Conservation (phyloP, 2,797 vertebrate genomes). For the Australoheros facetus region DNA sequence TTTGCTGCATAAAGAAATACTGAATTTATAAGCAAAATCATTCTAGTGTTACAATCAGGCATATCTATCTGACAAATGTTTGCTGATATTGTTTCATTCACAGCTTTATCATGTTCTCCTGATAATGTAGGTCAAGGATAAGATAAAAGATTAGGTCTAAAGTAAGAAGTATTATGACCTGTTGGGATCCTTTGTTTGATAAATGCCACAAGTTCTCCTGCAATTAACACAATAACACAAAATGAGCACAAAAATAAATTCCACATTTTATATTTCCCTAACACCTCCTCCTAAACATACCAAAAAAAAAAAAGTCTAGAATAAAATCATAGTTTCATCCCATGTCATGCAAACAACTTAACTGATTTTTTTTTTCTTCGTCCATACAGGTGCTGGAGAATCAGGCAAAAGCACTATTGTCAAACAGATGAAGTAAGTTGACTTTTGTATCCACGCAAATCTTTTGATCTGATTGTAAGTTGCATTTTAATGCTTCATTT, state of each 20-base stretch:
- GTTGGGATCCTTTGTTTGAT: conserved; percentile 39
- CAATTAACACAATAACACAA: conserved; percentile 9
- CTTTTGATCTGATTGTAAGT: not conserved
- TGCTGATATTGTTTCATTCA: not conserved
- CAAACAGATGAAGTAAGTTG: conserved; percentile 99
- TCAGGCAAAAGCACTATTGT: conserved; percentile 99
- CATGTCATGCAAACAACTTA: not conserved
- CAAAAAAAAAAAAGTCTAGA: not conserved
- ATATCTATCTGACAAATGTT: not conserved
- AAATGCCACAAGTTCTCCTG: conserved; percentile 4
- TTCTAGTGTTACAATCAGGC: not conserved
- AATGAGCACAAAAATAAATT: not conserved
- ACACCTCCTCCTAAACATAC: too few species aligned
- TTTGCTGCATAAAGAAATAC: not conserved
- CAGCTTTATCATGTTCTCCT: conserved; percentile 2
- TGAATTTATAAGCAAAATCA: not conserved
- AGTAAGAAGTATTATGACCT: conserved; percentile 67
- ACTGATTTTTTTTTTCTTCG: conserved; percentile 12
- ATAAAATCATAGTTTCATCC: not conserved
- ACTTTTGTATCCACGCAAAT: not conserved
- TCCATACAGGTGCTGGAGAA: conserved; percentile 90
- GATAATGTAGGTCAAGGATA: conserved; percentile 70
- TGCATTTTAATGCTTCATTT: not conserved
- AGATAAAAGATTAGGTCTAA: conserved; percentile 65
- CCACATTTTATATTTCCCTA: not conserved